Evolutionary conservation across 1,140 invertebrate genomes (phyloP).

Genomic region (Nixonia krombeini): DNA sequence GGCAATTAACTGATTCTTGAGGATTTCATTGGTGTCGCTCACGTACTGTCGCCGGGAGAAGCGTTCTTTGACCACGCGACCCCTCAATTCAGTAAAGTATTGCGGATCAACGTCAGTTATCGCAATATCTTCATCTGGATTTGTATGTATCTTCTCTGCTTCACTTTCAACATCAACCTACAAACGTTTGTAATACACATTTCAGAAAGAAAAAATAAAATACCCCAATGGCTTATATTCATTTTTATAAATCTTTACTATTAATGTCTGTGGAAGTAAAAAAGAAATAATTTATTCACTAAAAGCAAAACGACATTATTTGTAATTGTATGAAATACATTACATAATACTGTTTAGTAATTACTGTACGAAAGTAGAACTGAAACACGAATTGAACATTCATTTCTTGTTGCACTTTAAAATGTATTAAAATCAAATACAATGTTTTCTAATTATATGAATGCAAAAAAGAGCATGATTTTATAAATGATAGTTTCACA

Average conservation of each 20-base stretch:
- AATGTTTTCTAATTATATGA: background rate
- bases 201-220: background rate
- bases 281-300: too few species aligned
- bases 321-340: too few species aligned
- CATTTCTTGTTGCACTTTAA: background rate
- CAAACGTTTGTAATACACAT: background rate
- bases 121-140: constrained; percentile 32
- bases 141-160: constrained; percentile 35
- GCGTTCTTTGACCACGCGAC: constrained; percentile 71
- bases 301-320: too few species aligned
- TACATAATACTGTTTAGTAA: too few species aligned
- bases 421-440: background rate
- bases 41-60: constrained; percentile 73
- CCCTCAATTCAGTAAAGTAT: constrained; percentile 75
- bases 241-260: too few species aligned
- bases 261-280: too few species aligned
- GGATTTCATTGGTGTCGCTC: constrained; percentile 72
- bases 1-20: constrained; percentile 72
- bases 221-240: too few species aligned
- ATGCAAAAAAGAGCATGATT: too few species aligned
- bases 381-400: too few species aligned
- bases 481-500: too few species aligned
- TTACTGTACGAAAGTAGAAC: too few species aligned
- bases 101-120: constrained; percentile 75
- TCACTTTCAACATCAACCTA: constrained; percentile 49